Evolutionary conservation across 2,888 invertebrate genomes (phyloP), one percentile per base, ranked within the genome.

Genomic region (Siphonodentalium dalli): DNA sequence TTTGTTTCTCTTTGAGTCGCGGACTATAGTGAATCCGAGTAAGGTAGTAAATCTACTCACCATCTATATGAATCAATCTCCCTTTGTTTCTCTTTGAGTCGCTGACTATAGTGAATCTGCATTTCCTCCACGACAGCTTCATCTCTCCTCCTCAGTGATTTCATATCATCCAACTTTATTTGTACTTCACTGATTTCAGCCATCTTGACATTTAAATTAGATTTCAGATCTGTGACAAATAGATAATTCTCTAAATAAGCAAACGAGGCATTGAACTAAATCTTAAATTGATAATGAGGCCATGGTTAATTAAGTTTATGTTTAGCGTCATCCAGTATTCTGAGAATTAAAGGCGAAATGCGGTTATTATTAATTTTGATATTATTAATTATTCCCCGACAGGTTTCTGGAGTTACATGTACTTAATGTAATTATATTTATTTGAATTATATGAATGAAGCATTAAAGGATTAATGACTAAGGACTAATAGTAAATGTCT

Each of bases 161-260:
- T 65, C 49, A 73, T 34, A 29, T 79, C 75, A 63, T 78, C 79
- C 6, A 75, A 37, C 15, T 67, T 60, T 33, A 80, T 78, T 51
- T 71, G 77, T 34, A 76, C 57, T 34, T 79, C 78, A 66, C 78
- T 78, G 2, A 77, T 61, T 46, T 79, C 78, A 5, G 70, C 72
- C 61, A 65, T 77, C 47, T 75, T 74, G 3, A 55, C 44, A 58
- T 71, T 74, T 35, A 74, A 41, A 23, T 71, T 60, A 29, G 70
- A 62, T 23, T 67, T 69, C 3, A 68, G 39, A 33, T 72, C 72
- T 72, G 38, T n/a, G n/a, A n/a, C n/a, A n/a, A n/a, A n/a, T n/a
- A n/a, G n/a, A n/a, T n/a, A n/a, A n/a, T n/a, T n/a, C n/a, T n/a
- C n/a, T 11, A 54, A 46, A 37, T 21, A 15, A 27, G 13, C 13